Percentiles rank a stretch among this genome's conserved stretches.
phyloP scores from a whole-genome alignment of 1,140 invertebrate genomes.

The Drosophila eugracilis region DNA sequence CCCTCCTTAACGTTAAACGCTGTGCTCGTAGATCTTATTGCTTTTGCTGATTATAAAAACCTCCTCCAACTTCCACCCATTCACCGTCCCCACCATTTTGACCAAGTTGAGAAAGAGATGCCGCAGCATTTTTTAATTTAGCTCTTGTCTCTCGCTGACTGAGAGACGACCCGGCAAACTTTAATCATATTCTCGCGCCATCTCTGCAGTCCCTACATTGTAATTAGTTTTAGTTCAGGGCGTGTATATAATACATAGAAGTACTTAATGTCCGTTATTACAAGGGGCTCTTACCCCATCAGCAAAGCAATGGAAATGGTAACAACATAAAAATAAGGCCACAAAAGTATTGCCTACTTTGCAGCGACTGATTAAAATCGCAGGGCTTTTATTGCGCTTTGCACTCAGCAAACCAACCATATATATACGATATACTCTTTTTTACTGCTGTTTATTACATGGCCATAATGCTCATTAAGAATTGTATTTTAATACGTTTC shows the following conservation, averaged over 20 bases:
- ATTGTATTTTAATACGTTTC: slow-evolving; percentile 72
- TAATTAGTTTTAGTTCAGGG: slow-evolving; percentile 73
- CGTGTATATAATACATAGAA: slow-evolving; percentile 37
- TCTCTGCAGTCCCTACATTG: slow-evolving; percentile 53
- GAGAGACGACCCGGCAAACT: slow-evolving; percentile 46
- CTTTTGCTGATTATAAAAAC: slow-evolving; percentile 76
- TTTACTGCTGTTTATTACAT: slow-evolving; percentile 68
- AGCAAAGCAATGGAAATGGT: slow-evolving; percentile 3
- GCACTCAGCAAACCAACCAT: slow-evolving; percentile 59
- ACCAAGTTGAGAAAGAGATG: slow-evolving; percentile 58
- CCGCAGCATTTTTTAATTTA: slow-evolving; percentile 77
- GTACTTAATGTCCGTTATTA: slow-evolving; percentile 61
- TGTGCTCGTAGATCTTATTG: slow-evolving; percentile 63
- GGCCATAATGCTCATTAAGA: slow-evolving; percentile 78
- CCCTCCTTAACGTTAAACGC: slow-evolving; percentile 46
- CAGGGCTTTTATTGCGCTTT: slow-evolving; percentile 65
- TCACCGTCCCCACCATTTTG: slow-evolving; percentile 1
- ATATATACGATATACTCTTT: slow-evolving; percentile 33
- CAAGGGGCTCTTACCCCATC: slow-evolving; percentile 47
- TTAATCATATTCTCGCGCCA: slow-evolving; percentile 72
- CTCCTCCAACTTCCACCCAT: slow-evolving; percentile 30
- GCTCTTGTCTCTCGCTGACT: slow-evolving; percentile 59
- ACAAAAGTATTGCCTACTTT: slow-evolving; percentile 71
- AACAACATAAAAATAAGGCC: slow-evolving; percentile 28
- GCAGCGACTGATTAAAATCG: slow-evolving; percentile 71